Conservation (phyloP, 2,797 vertebrate species). For the Tauraco hartlaubi region DNA sequence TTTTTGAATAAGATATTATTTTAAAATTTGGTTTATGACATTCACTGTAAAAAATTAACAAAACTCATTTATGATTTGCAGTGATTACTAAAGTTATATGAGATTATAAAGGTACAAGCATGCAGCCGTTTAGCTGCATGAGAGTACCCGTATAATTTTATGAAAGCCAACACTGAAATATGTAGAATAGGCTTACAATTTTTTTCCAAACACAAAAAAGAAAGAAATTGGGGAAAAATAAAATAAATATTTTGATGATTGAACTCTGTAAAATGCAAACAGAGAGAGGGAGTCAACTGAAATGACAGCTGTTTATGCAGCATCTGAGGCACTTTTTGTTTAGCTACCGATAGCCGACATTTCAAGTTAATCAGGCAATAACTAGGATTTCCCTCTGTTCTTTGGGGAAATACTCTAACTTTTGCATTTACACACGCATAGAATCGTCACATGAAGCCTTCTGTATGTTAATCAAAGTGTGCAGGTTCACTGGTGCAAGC, state of each 20-base stretch:
- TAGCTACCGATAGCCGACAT: not conserved
- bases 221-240: fast-evolving
- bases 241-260: not conserved
- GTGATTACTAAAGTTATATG: not conserved
- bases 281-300: not conserved
- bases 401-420: not conserved
- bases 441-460: not conserved
- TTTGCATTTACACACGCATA: not conserved
- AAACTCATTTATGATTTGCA: not conserved
- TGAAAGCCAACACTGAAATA: not conserved
- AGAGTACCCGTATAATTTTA: not conserved
- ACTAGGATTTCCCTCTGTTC: not conserved
- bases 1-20: not conserved
- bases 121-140: not conserved
- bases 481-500: not conserved
- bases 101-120: not conserved
- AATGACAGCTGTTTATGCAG: not conserved
- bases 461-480: not conserved
- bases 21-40: not conserved
- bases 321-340: not conserved
- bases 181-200: not conserved
- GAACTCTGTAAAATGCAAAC: not conserved
- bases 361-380: not conserved
- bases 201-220: not conserved
- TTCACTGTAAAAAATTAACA: not conserved